These are phyloP conservation scores for Macrostomum lignano DNA, from an alignment of 1,140 invertebrate species.

Conservation along the genomic window DNA sequence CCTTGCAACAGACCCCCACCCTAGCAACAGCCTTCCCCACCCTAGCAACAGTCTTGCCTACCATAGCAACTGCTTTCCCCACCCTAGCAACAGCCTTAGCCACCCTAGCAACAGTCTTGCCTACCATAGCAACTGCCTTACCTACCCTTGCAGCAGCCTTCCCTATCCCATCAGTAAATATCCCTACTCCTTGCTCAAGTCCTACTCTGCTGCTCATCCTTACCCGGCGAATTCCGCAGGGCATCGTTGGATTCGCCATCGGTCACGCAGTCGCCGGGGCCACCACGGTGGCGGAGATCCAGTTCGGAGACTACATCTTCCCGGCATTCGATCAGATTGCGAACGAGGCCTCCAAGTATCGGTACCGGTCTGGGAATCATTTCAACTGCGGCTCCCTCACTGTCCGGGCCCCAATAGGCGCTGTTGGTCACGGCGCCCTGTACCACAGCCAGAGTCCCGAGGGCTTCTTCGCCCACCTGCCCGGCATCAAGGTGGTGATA, in stretches of 20 bases:
- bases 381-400: slow-evolving; percentile 74
- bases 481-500: slow-evolving; percentile 78
- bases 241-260: slow-evolving; percentile 85
- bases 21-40: too few relatives aligned
- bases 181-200: too few relatives aligned
- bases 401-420: slow-evolving; percentile 49
- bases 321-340: slow-evolving; percentile 81
- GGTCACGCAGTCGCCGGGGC: slow-evolving; percentile 56
- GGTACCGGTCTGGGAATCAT: slow-evolving; percentile 63
- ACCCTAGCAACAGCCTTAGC: too few relatives aligned
- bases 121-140: too few relatives aligned
- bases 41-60: too few relatives aligned
- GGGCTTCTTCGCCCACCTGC: slow-evolving; percentile 77
- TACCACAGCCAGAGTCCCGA: slow-evolving; percentile 97
- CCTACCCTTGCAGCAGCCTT: too few relatives aligned
- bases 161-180: too few relatives aligned
- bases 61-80: too few relatives aligned
- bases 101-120: too few relatives aligned
- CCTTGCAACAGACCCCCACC: too few relatives aligned
- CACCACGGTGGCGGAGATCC: slow-evolving; percentile 88
- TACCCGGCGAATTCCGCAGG: too few relatives aligned
- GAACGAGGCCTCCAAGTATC: slow-evolving; percentile 59
- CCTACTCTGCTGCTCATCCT: too few relatives aligned
- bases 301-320: slow-evolving; percentile 97
- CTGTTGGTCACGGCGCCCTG: slow-evolving; percentile 58